Evolutionary conservation across 1,140 invertebrate species (phyloP).

Genomic region (Drosophila guanche): DNA sequence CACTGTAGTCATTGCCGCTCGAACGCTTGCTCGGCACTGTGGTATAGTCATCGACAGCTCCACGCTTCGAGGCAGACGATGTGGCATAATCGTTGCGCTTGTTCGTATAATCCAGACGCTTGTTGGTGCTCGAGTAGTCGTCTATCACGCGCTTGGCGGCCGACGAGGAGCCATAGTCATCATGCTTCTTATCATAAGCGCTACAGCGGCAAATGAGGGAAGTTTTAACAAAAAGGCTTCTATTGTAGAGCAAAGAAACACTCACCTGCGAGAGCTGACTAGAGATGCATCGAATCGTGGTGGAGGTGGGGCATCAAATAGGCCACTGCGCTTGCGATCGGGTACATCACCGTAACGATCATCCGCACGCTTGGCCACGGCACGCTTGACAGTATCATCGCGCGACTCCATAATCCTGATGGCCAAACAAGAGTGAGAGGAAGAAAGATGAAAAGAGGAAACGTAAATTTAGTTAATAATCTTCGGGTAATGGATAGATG

Average conservation of each 20-base stretch:
- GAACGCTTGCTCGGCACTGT: slow-evolving; percentile 70
- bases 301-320: slow-evolving; percentile 84
- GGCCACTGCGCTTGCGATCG: slow-evolving; percentile 83
- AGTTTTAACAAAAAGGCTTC: not conserved
- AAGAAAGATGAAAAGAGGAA: slow-evolving; percentile 62
- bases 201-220: slow-evolving; percentile 10
- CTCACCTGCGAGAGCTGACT: slow-evolving; percentile 73
- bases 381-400: slow-evolving; percentile 84
- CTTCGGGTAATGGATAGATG: not conserved
- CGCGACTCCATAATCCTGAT: slow-evolving; percentile 79
- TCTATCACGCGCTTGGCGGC: slow-evolving; percentile 62
- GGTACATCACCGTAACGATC: slow-evolving; percentile 80
- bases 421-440: slow-evolving; percentile 31
- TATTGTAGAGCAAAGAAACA: not conserved
- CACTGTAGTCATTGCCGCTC: slow-evolving; percentile 61
- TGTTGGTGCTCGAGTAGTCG: slow-evolving; percentile 66
- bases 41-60: slow-evolving; percentile 72
- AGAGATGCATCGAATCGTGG: slow-evolving; percentile 79
- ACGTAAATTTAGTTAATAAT: slow-evolving; percentile 36
- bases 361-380: slow-evolving; percentile 79
- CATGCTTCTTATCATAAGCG: slow-evolving; percentile 78
- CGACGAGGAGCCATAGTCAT: slow-evolving; percentile 71
- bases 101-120: slow-evolving; percentile 69
- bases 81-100: slow-evolving; percentile 70
- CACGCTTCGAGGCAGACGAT: slow-evolving; percentile 61